These are phyloP conservation scores for Drosophila vallismaia DNA, from an alignment of 2,888 invertebrate species.

Conservation along the genomic window DNA sequence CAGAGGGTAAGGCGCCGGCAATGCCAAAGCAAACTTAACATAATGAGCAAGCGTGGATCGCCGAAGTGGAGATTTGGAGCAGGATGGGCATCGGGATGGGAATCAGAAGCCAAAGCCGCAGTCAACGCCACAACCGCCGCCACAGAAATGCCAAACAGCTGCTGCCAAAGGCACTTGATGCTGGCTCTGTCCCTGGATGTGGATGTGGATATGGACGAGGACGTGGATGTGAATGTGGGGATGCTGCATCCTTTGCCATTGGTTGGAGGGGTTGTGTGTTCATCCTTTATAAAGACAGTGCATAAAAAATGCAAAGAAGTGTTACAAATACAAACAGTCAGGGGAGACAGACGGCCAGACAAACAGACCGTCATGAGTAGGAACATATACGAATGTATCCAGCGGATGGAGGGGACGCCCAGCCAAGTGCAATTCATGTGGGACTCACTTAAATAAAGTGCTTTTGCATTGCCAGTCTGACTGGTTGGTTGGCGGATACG, in stretches of 20 bases:
- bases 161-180: slow-evolving; percentile 63
- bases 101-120: slow-evolving; percentile 31
- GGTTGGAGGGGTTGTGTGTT: slow-evolving; percentile 36
- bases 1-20: slow-evolving; percentile 25
- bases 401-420: slow-evolving; percentile 25
- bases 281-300: slow-evolving; percentile 58
- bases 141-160: slow-evolving; percentile 57
- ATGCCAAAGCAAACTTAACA: slow-evolving; percentile 54
- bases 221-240: slow-evolving; percentile 18
- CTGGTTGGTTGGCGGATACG: slow-evolving; percentile 53
- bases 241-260: slow-evolving; percentile 24
- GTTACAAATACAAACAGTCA: slow-evolving; percentile 72
- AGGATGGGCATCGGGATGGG: slow-evolving; percentile 13
- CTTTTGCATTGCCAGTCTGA: slow-evolving; percentile 71
- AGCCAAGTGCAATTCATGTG: slow-evolving; percentile 76
- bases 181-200: slow-evolving; percentile 1
- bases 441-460: slow-evolving; percentile 79
- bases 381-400: neutral
- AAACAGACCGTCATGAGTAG: slow-evolving; percentile 7
- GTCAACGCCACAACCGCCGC: slow-evolving; percentile 47
- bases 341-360: slow-evolving; percentile 32
- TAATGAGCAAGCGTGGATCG: slow-evolving; percentile 55
- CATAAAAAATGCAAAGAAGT: slow-evolving; percentile 71
- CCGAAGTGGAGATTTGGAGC: slow-evolving; percentile 14
- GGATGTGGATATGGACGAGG: slow-evolving; percentile 6